Evolutionary conservation across 2,113 vertebrate species (phyloP), one percentile per base, ranked within the genome.

Genomic region (Tachuris rubrigastra): DNA sequence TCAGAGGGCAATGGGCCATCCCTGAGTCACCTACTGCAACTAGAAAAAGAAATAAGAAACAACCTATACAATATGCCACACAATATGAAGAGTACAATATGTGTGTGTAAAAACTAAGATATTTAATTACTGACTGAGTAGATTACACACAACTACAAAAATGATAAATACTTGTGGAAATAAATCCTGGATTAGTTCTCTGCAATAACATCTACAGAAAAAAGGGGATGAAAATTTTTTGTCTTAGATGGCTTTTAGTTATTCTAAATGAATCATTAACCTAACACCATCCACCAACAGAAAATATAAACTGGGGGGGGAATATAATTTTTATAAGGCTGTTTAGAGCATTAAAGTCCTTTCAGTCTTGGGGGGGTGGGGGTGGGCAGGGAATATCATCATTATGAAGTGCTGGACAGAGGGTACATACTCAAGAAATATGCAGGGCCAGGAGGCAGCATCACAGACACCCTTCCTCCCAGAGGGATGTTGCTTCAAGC

Each of bases 211-310:
- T 25, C 35, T 56, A 37, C 42, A 78, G 77, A 87, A 89, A 78
- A 62, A 85, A 81, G 14, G 30, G 19, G 55, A 80, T 42, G 44
- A 87, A 93, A 87, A 85, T 87, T 73, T 92, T 50, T 77, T 62
- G 63, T 60, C 49, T 56, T 35, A 65, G 58, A 24, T 86, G 49
- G 42, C 37, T 62, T 95, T 93, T 62, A 71, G n/a, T 85, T 69
- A 77, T 86, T 62, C 39, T 55, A 33, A 89, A 89, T 84, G 46
- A 95, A 85, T 91, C 68, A 81, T 60, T 93, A 94, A 87, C 25
- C 8, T 74, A 47, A 74, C 53, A 74, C 16, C 21, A 94, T 89
- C 37, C 28, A 91, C 23, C 55, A 92, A 76, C 6, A 82, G 72
- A 95, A 95, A 94, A 89, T 52, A 19, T n/a, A 92, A 88, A 53